Conservation (phyloP, 2,888 invertebrate genomes). For the Abscondita cerata region DNA sequence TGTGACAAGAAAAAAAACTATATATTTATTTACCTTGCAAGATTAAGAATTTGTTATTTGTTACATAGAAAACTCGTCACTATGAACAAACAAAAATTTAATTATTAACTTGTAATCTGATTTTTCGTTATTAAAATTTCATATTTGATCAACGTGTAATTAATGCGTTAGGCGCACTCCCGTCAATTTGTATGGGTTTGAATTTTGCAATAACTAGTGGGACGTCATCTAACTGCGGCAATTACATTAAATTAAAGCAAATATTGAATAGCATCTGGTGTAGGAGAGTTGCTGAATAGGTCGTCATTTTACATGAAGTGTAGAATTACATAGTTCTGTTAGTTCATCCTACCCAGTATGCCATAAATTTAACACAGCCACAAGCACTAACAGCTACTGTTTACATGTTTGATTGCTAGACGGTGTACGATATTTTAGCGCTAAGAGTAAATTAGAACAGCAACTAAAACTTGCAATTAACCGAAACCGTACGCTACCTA, state of each 20-base stretch:
- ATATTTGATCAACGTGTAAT: too few relatives aligned
- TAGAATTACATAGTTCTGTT: constrained; percentile 17
- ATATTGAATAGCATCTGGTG: constrained; percentile 18
- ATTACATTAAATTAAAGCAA: constrained; percentile 17
- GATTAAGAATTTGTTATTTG: too few relatives aligned
- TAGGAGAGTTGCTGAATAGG: constrained; percentile 20
- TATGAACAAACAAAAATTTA: too few relatives aligned
- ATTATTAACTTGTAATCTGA: too few relatives aligned
- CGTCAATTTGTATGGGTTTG: too few relatives aligned
- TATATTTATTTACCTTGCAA: too few relatives aligned
- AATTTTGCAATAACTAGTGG: too few relatives aligned
- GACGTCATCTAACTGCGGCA: constrained; percentile 6
- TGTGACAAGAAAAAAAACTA: too few relatives aligned
- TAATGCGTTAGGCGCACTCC: too few relatives aligned
- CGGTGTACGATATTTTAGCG: constrained; percentile 23
- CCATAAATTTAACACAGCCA: constrained; percentile 27
- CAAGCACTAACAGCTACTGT: constrained; percentile 22
- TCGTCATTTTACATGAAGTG: constrained; percentile 20
- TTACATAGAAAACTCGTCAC: too few relatives aligned
- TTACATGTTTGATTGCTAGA: constrained; percentile 34
- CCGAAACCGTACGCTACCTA: too few relatives aligned
- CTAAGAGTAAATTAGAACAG: constrained; percentile 20
- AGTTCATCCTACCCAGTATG: constrained; percentile 18
- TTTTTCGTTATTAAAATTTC: too few relatives aligned
- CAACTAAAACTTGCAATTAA: constrained; percentile 9